phyloP scores from a whole-genome alignment of 2,113 vertebrate genomes.

The Heterochromis multidens region DNA sequence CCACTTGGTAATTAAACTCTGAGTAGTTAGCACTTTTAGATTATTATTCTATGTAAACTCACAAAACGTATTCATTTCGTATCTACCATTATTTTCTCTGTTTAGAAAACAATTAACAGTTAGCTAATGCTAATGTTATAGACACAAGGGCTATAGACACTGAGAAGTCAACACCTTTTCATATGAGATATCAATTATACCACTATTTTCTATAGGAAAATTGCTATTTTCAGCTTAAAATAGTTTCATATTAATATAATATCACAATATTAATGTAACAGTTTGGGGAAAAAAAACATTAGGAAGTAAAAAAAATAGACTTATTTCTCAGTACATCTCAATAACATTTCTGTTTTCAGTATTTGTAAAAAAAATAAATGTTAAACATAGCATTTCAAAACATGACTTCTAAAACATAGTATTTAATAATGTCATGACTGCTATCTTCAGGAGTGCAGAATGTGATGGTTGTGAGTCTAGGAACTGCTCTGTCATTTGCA shows the following conservation, averaged over 20 bases:
- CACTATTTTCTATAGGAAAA: no score
- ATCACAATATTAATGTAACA: no score
- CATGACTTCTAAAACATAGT: background rate
- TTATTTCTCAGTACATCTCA: background rate
- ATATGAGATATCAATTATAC: no score
- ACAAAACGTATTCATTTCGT: background rate
- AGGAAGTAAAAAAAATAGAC: background rate
- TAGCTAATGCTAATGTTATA: no score
- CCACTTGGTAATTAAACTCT: background rate
- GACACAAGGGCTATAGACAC: no score
- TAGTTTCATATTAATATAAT: no score
- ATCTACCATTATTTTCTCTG: background rate
- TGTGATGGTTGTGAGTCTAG: conserved; percentile 26
- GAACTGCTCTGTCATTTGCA: conserved; percentile 47
- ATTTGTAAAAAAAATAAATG: background rate
- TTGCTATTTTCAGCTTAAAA: no score
- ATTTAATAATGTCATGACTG: background rate
- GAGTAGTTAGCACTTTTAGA: background rate
- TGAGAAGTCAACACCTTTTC: background rate
- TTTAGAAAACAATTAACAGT: no score
- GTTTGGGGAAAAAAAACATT: background rate
- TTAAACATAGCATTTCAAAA: background rate
- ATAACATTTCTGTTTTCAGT: background rate
- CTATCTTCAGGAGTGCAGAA: conserved; percentile 27
- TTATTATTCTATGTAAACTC: background rate